phyloP scores from a whole-genome alignment of 2,888 invertebrate genomes.

The Parascotia fuliginaria region DNA sequence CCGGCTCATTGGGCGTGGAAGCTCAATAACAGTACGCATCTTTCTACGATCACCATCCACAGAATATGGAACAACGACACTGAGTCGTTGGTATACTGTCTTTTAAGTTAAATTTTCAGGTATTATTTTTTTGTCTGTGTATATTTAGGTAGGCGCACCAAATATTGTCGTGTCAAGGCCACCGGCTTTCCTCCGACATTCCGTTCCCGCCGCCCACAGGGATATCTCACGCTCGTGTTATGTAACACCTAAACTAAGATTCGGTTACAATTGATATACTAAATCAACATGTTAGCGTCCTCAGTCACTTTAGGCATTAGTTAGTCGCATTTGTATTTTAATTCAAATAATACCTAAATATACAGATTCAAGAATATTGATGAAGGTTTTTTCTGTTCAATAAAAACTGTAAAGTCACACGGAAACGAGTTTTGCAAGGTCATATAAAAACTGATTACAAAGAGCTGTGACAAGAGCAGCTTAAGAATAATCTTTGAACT shows the following conservation, averaged over 20 bases:
- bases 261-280: constrained; percentile 72
- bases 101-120: constrained; percentile 20
- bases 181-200: constrained; percentile 83
- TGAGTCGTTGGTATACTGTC: constrained; percentile 40
- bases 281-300: constrained; percentile 34
- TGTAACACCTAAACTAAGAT: constrained; percentile 73
- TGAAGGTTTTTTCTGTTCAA: constrained; percentile 16
- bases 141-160: constrained; percentile 70
- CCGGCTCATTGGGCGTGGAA: constrained; percentile 74
- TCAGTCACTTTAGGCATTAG: constrained; percentile 18
- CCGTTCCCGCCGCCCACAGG: constrained; percentile 81
- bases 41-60: constrained; percentile 56
- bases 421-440: constrained; percentile 40
- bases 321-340: constrained; percentile 12
- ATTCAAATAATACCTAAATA: constrained; percentile 17
- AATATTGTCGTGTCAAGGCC: constrained; percentile 84
- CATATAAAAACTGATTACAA: constrained; percentile 32
- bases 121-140: constrained; percentile 53
- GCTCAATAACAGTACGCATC: constrained; percentile 63
- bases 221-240: constrained; percentile 81
- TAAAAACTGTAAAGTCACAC: constrained; percentile 31
- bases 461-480: constrained; percentile 22
- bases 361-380: constrained; percentile 14
- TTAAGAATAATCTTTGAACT: constrained; percentile 23
- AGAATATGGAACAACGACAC: constrained; percentile 44